Conservation (phyloP, 2,888 invertebrate species). For the Nycteola revayana region DNA sequence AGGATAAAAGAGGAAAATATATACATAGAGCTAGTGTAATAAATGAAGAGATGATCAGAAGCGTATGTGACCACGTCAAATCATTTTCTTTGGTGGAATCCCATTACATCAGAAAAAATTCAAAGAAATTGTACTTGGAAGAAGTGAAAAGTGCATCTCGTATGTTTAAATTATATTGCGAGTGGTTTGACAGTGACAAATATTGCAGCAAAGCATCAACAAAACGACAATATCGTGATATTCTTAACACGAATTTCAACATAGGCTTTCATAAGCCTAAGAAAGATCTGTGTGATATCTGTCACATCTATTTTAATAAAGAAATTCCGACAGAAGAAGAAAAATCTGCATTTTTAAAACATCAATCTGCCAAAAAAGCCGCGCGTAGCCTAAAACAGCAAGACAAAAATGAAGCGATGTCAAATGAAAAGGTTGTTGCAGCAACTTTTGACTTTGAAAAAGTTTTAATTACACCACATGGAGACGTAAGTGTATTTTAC, state of each 20-base stretch:
- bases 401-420: not conserved
- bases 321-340: conserved; percentile 1
- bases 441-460: conserved; percentile 11
- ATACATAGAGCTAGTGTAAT: not conserved
- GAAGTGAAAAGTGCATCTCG: conserved; percentile 1
- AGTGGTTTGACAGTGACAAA: conserved; percentile 7
- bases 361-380: conserved; percentile 1
- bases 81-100: conserved; percentile 3
- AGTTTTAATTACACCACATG: conserved; percentile 9
- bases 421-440: not conserved
- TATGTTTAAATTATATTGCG: conserved; percentile 3
- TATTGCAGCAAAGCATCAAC: conserved; percentile 1
- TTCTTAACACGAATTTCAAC: conserved; percentile 3
- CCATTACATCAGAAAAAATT: not conserved
- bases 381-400: not conserved
- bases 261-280: conserved; percentile 6
- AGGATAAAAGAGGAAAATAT: conserved; percentile 1
- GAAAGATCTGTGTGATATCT: conserved; percentile 6
- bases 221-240: conserved; percentile 1
- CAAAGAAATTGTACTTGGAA: conserved; percentile 1
- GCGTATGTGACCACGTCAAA: conserved; percentile 3
- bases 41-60: conserved; percentile 2
- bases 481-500: conserved; percentile 13
- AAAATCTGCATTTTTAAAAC: not conserved
- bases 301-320: conserved; percentile 1